Evolutionary conservation across 2,113 vertebrate genomes (phyloP).

Genomic region (Cairina moschata): DNA sequence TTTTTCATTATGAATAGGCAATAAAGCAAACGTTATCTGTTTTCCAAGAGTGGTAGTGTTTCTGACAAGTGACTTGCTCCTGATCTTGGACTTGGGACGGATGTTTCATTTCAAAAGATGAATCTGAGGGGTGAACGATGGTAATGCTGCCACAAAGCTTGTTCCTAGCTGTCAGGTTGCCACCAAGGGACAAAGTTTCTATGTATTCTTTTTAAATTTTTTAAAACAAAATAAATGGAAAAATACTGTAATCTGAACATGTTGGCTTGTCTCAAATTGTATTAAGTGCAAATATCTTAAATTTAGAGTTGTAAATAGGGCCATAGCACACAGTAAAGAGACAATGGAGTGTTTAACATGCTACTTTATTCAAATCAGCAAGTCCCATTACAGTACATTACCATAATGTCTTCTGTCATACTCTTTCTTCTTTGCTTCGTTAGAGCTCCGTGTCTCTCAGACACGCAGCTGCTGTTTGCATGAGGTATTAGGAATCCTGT

Average conservation of each 20-base stretch:
- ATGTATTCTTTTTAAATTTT: constrained; percentile 15
- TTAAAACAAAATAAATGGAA: constrained; percentile 40
- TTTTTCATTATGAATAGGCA: background rate
- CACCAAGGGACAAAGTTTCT: constrained; percentile 7
- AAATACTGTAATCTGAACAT: background rate
- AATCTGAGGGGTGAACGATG: background rate
- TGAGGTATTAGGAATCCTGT: background rate
- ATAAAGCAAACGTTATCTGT: background rate
- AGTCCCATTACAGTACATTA: constrained; percentile 52
- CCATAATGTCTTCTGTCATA: constrained; percentile 45
- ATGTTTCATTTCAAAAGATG: background rate
- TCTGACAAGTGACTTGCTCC: background rate
- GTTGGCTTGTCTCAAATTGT: background rate
- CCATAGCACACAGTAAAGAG: background rate
- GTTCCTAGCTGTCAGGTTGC: background rate
- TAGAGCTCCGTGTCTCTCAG: background rate
- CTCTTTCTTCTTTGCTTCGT: background rate
- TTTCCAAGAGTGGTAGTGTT: background rate
- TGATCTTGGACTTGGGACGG: background rate
- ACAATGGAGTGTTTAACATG: constrained; percentile 9
- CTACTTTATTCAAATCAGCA: constrained; percentile 56
- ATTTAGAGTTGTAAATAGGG: constrained; percentile 36
- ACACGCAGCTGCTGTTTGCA: constrained; percentile 20
- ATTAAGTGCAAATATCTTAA: constrained; percentile 20
- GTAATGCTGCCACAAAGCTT: background rate